Percentiles rank a stretch among this genome's conserved stretches.
These are phyloP conservation scores for Heteromyza rotundicornis DNA, from an alignment of 2,888 invertebrate genomes.

Conservation along the genomic window DNA sequence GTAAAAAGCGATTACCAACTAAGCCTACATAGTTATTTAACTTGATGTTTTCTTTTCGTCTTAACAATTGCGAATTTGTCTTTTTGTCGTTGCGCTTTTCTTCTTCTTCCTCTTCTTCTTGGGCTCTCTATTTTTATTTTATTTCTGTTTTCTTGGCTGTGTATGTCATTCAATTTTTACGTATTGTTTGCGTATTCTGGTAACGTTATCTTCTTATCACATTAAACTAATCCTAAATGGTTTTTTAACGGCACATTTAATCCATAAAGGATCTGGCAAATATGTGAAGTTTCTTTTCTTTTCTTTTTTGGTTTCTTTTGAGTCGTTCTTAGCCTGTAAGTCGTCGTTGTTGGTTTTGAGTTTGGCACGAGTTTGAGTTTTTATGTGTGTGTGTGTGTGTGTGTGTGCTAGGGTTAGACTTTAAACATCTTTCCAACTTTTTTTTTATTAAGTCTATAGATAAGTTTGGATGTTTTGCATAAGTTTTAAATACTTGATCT, in stretches of 20 bases:
- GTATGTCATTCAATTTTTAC: slow-evolving; percentile 41
- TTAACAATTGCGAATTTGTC: slow-evolving; percentile 56
- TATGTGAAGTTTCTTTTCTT: slow-evolving; percentile 20
- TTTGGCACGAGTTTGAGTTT: no score
- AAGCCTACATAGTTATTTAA: slow-evolving; percentile 51
- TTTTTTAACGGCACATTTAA: slow-evolving; percentile 58
- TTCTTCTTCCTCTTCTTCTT: slow-evolving; percentile 42
- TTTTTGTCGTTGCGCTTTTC: no score
- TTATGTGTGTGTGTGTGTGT: no score
- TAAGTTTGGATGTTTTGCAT: no score
- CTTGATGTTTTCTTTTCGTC: slow-evolving; percentile 54
- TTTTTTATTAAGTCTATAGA: no score
- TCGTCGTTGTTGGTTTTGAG: no score
- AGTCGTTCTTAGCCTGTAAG: no score
- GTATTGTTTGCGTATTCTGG: slow-evolving; percentile 58
- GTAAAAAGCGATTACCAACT: slow-evolving; percentile 50
- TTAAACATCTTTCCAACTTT: no score
- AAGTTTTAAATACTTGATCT: no score
- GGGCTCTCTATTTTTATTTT: slow-evolving; percentile 14
- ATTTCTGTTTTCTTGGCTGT: background rate
- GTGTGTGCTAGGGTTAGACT: background rate
- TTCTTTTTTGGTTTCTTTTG: background rate
- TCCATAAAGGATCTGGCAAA: slow-evolving; percentile 24
- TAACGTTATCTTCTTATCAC: slow-evolving; percentile 55
- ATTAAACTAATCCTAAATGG: slow-evolving; percentile 61